Conservation (phyloP, 2,888 invertebrate genomes). For the Eucriotettix oculatus region DNA sequence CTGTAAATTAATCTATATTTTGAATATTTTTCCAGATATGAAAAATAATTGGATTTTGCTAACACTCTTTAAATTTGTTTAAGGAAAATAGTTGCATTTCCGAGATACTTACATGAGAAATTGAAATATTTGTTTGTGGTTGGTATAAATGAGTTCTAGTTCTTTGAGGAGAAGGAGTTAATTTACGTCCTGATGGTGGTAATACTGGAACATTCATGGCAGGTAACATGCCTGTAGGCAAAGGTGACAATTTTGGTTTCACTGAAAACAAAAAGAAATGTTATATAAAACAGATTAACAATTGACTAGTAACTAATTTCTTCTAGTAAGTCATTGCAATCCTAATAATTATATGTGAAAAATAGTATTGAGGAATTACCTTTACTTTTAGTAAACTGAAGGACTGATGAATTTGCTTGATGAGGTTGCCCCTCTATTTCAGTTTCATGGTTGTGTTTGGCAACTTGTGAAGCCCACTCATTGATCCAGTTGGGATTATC, state of each 20-base stretch:
- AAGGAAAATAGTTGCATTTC: too few species aligned
- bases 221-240: too few species aligned
- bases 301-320: not conserved
- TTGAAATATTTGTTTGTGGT: not conserved
- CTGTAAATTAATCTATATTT: not conserved
- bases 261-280: not conserved
- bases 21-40: too few species aligned
- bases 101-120: not conserved
- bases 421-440: not conserved
- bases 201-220: not conserved
- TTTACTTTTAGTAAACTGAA: too few species aligned
- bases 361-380: too few species aligned
- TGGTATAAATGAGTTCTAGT: not conserved
- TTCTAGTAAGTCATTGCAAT: not conserved
- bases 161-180: constrained; percentile 2
- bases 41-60: too few species aligned
- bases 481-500: constrained; percentile 28
- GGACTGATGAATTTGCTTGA: too few species aligned
- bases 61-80: too few species aligned
- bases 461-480: constrained; percentile 31
- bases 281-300: not conserved
- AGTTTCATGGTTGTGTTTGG: constrained; percentile 21
- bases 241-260: too few species aligned
- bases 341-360: too few species aligned
- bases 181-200: constrained; percentile 5